Base-by-base conservation (phyloP, 2,797 vertebrate species). In the Lepus townsendii region DNA sequence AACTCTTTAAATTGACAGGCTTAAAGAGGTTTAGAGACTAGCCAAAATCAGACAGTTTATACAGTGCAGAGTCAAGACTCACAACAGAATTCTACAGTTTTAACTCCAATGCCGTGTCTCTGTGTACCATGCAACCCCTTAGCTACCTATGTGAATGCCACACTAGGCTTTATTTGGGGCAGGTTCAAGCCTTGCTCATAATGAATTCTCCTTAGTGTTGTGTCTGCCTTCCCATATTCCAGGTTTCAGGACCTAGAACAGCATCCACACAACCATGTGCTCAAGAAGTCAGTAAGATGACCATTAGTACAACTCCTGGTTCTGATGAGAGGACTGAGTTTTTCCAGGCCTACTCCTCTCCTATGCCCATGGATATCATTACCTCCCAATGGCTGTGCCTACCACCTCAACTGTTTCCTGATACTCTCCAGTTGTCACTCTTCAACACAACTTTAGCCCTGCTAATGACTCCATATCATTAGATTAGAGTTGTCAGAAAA, bases 401-500 rank as follows among this genome's bases (percentile, higher is more conserved):
- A 54, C 9, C 20, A 75, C 71, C 27, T 87, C 38, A 22, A 73
- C 9, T 63, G n/a, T 57, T 88, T 24, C n/a, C 60, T 20, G 63
- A 42, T 14, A 87, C n/a, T 68, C 10, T 27, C n/a, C 13, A 26
- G 8, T 62, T 80, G 42, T 83, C 17, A 38, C 38, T 72, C 54
- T 80, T 71, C 32, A 79, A 42, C 7, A 90, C 13, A 50, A 7
- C 14, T 89, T 79, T 27, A 76, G 60, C 26, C 11, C 42, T 92
- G 19, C 30, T 94, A 88, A 47, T 87, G 17, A 66, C 89, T 89
- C 88, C 9, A 26, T 32, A 62, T 69, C 9, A 87, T 42, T 19
- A 69, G 8, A 89, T 35, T 63, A 66, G 52, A 72, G 27, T 62
- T 89, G 35, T 90, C 68, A 91, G 82, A 73, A 92, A 94, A 90